Evolutionary conservation across 2,113 vertebrate genomes (phyloP).

Genomic region (Nicator chloris): DNA sequence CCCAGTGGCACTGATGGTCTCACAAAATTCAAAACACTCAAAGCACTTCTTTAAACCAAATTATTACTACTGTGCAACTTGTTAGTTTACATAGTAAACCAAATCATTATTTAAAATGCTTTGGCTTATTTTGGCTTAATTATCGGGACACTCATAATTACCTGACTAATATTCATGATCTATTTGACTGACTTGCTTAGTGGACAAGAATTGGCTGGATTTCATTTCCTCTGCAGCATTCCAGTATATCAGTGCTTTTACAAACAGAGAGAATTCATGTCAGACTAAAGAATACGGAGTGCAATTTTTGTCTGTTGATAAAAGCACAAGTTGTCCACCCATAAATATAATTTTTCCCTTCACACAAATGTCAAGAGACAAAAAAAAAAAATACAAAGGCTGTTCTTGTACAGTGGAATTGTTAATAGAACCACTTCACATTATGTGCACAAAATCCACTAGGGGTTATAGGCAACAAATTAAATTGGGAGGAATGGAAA

Average conservation of each 20-base stretch:
- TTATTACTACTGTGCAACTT: not conserved
- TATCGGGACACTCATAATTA: conserved; percentile 11
- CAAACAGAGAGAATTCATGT: not conserved
- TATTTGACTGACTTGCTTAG: not conserved
- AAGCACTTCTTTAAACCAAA: not conserved
- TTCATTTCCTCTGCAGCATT: not conserved
- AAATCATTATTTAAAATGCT: not conserved
- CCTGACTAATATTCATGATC: not conserved
- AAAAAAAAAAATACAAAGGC: not conserved
- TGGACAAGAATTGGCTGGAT: not conserved
- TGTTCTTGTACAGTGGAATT: not conserved
- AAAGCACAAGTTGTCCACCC: not conserved
- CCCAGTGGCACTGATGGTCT: not conserved
- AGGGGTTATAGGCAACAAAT: conserved; percentile 2
- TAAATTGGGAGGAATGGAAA: not conserved
- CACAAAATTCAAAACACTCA: not conserved
- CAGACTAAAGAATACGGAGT: not conserved
- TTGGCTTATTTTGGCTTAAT: not conserved
- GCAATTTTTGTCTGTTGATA: not conserved
- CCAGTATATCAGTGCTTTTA: not conserved
- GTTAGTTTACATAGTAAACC: not conserved
- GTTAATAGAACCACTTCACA: conserved; percentile 7
- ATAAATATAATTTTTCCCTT: not conserved
- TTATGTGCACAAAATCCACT: not conserved
- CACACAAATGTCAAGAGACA: not conserved